Conservation (phyloP, 2,888 invertebrate species). For the Aphrophora alni region DNA sequence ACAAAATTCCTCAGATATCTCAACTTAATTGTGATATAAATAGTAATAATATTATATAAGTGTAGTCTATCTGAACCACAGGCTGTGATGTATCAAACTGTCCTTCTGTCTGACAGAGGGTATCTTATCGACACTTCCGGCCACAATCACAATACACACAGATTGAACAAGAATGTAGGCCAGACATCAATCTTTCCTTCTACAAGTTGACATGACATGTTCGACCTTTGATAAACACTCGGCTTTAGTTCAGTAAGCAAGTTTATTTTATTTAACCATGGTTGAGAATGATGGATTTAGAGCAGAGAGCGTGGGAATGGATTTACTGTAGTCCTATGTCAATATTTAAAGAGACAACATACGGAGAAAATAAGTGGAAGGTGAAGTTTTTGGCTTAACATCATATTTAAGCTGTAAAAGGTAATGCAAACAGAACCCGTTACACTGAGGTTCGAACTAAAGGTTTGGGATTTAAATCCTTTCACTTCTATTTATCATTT, state of each 20-base stretch:
- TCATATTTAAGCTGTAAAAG: too few species aligned
- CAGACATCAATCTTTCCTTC: not conserved
- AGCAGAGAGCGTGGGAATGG: not conserved
- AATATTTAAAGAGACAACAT: not conserved
- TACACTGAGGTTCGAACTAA: too few species aligned
- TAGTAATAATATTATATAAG: too few species aligned
- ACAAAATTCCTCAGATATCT: not conserved
- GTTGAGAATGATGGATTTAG: not conserved
- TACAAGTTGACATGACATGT: not conserved
- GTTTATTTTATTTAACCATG: not conserved
- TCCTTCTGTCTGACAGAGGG: not conserved
- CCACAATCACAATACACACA: not conserved
- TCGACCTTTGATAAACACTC: not conserved
- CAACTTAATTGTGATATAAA: not conserved
- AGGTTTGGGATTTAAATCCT: too few species aligned
- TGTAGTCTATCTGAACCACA: not conserved
- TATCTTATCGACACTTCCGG: not conserved
- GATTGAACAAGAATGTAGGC: not conserved
- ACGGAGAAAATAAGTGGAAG: not conserved
- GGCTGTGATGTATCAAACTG: too few species aligned
- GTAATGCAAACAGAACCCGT: too few species aligned
- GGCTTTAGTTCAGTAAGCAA: not conserved
- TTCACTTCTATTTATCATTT: too few species aligned
- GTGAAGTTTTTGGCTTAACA: not conserved
- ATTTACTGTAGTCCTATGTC: not conserved